phyloP scores from a whole-genome alignment of 2,113 vertebrate genomes.

The Polypterus bichir region DNA sequence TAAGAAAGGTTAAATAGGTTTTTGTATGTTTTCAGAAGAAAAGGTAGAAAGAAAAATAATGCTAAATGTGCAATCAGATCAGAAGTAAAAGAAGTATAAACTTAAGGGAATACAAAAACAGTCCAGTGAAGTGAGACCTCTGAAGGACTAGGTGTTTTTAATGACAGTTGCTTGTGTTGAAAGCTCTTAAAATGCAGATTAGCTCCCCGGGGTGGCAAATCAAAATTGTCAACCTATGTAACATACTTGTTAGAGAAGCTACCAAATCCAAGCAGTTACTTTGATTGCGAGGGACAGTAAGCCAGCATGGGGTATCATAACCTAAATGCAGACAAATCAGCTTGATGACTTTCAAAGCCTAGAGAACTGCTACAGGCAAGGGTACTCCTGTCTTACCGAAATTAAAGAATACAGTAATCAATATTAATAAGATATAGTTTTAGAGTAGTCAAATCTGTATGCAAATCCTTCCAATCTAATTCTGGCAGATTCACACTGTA shows the following conservation, averaged over 20 bases:
- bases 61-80: too few relatives aligned
- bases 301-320: slow-evolving; percentile 70
- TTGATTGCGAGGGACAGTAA: slow-evolving; percentile 69
- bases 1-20: too few relatives aligned
- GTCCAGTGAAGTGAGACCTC: slow-evolving; percentile 58
- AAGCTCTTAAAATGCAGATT: slow-evolving; percentile 72
- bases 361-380: slow-evolving; percentile 66
- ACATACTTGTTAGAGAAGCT: slow-evolving; percentile 60
- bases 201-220: slow-evolving; percentile 59
- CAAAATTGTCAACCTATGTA: slow-evolving; percentile 72
- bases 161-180: slow-evolving; percentile 70
- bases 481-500: slow-evolving; percentile 62
- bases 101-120: slow-evolving; percentile 34
- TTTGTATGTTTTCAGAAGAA: too few relatives aligned
- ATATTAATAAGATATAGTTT: slow-evolving; percentile 75
- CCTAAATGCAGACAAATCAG: slow-evolving; percentile 71
- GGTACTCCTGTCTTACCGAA: slow-evolving; percentile 64
- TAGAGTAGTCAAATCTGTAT: slow-evolving; percentile 76
- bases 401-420: slow-evolving; percentile 74
- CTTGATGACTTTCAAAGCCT: slow-evolving; percentile 74
- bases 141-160: slow-evolving; percentile 61
- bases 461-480: slow-evolving; percentile 72
- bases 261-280: slow-evolving; percentile 53
- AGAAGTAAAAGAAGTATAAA: too few relatives aligned
- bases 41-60: too few relatives aligned